A percentile compares a stretch with the other conserved stretches of the same genome.
Conservation (phyloP, 2,797 vertebrate genomes). For the Odontamblyopus lacepedii region DNA sequence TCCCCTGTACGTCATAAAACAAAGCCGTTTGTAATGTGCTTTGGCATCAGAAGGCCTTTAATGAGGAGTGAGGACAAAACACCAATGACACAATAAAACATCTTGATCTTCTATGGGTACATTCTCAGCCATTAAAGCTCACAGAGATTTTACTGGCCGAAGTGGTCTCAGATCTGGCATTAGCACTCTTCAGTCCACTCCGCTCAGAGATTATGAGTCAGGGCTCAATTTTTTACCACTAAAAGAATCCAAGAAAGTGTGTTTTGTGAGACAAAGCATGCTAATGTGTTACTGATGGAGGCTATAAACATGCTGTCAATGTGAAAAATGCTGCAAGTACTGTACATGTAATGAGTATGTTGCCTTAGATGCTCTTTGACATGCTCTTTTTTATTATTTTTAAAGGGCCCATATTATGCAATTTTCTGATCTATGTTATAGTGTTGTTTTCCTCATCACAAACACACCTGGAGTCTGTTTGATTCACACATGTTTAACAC, state of each 20-base stretch:
- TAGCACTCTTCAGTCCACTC: slow-evolving; percentile 47
- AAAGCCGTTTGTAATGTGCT: slow-evolving; percentile 47
- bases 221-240: slow-evolving; percentile 49
- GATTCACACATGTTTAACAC: too few species aligned
- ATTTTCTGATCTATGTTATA: too few species aligned
- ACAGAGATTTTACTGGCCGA: slow-evolving; percentile 47
- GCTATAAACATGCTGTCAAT: slow-evolving; percentile 48
- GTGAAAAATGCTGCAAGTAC: slow-evolving; percentile 19
- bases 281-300: slow-evolving; percentile 50
- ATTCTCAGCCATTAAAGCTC: slow-evolving; percentile 68
- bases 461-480: too few species aligned
- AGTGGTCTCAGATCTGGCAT: slow-evolving; percentile 55
- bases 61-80: slow-evolving; percentile 56
- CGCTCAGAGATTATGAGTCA: slow-evolving; percentile 39
- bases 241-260: slow-evolving; percentile 45
- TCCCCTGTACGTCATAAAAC: slow-evolving; percentile 59
- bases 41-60: slow-evolving; percentile 50
- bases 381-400: slow-evolving; percentile 7
- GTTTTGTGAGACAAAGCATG: slow-evolving; percentile 49
- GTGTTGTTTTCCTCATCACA: too few species aligned
- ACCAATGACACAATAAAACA: slow-evolving; percentile 54
- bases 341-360: slow-evolving; percentile 18
- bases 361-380: slow-evolving; percentile 6
- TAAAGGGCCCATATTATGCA: too few species aligned
- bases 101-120: slow-evolving; percentile 48